Conservation (phyloP, 2,113 vertebrate species). For the Zosterops japonicus region DNA sequence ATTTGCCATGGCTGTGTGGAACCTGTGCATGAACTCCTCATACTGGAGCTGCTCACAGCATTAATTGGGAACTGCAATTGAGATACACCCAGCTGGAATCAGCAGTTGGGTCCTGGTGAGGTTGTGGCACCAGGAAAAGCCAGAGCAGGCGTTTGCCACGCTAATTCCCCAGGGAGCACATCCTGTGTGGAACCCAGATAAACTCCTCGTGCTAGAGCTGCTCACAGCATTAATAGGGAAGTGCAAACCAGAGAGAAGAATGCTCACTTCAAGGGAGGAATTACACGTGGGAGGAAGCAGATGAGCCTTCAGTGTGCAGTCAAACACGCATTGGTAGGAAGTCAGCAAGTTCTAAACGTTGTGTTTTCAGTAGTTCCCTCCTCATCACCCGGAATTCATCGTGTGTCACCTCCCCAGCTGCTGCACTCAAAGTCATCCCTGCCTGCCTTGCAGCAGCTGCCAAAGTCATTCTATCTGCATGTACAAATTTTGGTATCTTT, state of each 20-base stretch:
- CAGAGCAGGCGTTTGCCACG: accelerated
- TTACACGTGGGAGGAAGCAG: neutral
- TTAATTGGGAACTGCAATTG: neutral
- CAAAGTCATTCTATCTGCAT: accelerated
- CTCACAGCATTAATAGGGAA: neutral
- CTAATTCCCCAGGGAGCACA: neutral
- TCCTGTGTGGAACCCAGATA: neutral
- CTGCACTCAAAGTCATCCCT: neutral
- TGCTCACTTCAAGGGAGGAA: neutral
- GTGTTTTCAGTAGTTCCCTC: neutral
- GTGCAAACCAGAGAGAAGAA: neutral
- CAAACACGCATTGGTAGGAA: neutral
- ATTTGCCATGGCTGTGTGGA: too few species aligned
- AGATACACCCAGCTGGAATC: neutral
- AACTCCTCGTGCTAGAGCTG: neutral
- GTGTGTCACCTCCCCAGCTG: neutral
- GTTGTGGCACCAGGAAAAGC: neutral
- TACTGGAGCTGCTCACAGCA: neutral
- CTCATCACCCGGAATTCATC: neutral
- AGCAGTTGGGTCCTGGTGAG: neutral
- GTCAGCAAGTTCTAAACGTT: neutral
- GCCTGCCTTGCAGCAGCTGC: neutral
- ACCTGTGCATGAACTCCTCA: too few species aligned
- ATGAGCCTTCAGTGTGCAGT: neutral
- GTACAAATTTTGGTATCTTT: accelerated